Evolutionary conservation across 2,888 invertebrate genomes (phyloP).

Genomic region (Phrixothrix hirtus): DNA sequence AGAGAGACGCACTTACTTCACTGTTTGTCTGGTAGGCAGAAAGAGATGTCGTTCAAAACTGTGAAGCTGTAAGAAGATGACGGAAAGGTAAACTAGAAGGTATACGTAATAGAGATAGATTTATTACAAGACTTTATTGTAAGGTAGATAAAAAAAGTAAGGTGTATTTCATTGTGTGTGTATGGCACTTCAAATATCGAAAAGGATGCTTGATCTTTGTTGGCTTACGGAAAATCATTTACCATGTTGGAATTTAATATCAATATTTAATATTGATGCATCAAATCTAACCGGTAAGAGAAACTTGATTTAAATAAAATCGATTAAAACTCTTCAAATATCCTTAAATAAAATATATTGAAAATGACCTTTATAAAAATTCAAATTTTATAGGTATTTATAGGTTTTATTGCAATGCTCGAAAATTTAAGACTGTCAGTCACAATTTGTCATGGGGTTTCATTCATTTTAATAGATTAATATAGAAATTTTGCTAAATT

Average conservation of each 20-base stretch:
- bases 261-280: too few species aligned
- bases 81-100: constrained; percentile 27
- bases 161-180: constrained; percentile 37
- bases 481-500: too few species aligned
- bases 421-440: too few species aligned
- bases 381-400: too few species aligned
- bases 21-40: constrained; percentile 21
- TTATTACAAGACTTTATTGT: constrained; percentile 26
- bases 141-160: constrained; percentile 27
- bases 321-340: too few species aligned
- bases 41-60: constrained; percentile 16
- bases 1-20: constrained; percentile 33
- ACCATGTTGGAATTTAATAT: constrained; percentile 2
- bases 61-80: constrained; percentile 21
- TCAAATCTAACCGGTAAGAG: too few species aligned
- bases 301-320: too few species aligned
- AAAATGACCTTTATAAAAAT: too few species aligned
- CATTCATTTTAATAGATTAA: too few species aligned
- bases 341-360: too few species aligned
- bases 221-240: constrained; percentile 20
- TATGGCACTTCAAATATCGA: constrained; percentile 33
- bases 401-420: too few species aligned
- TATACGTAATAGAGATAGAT: constrained; percentile 32
- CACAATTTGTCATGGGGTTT: too few species aligned
- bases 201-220: constrained; percentile 25